Conservation (phyloP, 2,888 invertebrate genomes). For the Himalopsyche kuldschensis region DNA sequence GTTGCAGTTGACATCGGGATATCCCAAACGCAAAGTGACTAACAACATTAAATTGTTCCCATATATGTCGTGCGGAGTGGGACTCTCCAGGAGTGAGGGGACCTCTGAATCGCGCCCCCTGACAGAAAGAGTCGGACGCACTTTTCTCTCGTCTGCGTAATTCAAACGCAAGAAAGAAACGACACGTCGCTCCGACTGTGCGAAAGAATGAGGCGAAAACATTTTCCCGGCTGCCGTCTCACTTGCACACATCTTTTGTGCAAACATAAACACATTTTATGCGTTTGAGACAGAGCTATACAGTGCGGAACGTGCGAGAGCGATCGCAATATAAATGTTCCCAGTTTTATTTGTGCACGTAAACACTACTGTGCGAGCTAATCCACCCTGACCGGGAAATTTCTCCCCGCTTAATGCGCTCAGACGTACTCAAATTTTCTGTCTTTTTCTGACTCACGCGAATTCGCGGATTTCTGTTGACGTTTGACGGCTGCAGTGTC, state of each 20-base stretch:
- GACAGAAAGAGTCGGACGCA: conserved; percentile 53
- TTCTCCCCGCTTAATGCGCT: neutral
- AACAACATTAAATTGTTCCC: conserved; percentile 63
- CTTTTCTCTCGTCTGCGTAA: neutral
- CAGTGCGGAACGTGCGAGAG: conserved; percentile 53
- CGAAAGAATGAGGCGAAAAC: conserved; percentile 11
- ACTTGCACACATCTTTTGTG: conserved; percentile 30
- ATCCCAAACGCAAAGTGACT: conserved; percentile 66
- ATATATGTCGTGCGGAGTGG: conserved; percentile 48
- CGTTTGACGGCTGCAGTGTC: neutral
- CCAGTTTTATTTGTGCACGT: conserved; percentile 49
- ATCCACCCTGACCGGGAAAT: conserved; percentile 45
- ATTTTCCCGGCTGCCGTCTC: conserved; percentile 10
- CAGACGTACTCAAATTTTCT: neutral
- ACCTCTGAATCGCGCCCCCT: conserved; percentile 47
- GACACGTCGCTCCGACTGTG: neutral
- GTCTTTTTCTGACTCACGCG: conserved; percentile 6
- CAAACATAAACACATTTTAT: conserved; percentile 36
- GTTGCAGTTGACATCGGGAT: conserved; percentile 51
- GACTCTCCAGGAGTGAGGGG: conserved; percentile 20
- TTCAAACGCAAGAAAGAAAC: conserved; percentile 2
- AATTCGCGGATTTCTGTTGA: conserved; percentile 37
- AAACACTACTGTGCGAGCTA: conserved; percentile 52
- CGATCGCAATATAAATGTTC: conserved; percentile 52
- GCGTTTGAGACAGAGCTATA: conserved; percentile 38